A percentile compares a stretch with the other conserved stretches of the same genome.
These are phyloP conservation scores for Noturus placidus DNA, from an alignment of 2,113 vertebrate species.

Conservation along the genomic window DNA sequence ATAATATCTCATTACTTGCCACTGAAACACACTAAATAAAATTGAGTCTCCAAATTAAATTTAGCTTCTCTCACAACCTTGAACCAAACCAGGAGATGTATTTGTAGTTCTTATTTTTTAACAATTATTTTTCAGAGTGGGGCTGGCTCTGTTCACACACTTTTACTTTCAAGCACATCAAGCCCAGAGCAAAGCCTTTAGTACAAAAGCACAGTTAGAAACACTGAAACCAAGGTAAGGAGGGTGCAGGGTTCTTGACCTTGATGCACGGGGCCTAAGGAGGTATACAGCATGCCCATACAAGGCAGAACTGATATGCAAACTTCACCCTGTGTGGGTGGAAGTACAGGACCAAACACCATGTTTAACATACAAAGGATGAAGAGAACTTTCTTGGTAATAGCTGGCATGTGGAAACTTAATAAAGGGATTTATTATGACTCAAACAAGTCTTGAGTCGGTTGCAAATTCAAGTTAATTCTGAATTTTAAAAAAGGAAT, in stretches of 20 bases:
- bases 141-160: slow-evolving; percentile 1
- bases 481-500: neutral
- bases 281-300: neutral
- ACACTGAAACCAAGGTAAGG: slow-evolving; percentile 12
- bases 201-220: neutral
- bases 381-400: neutral
- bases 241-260: slow-evolving; percentile 7
- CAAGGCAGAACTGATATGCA: neutral
- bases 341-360: neutral
- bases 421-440: neutral
- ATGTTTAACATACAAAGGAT: neutral
- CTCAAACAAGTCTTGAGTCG: neutral
- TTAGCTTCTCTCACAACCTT: neutral
- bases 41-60: neutral
- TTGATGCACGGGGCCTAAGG: neutral
- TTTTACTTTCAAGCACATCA: neutral
- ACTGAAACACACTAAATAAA: neutral
- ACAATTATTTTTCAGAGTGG: slow-evolving; percentile 16
- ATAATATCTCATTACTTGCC: neutral
- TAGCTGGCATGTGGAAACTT: neutral
- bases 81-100: neutral
- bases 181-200: neutral
- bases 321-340: slow-evolving; percentile 1
- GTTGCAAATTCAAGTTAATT: neutral
- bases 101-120: neutral